Base-by-base conservation (phyloP, 2,888 invertebrate species). In the Oscheius myriophilus region DNA sequence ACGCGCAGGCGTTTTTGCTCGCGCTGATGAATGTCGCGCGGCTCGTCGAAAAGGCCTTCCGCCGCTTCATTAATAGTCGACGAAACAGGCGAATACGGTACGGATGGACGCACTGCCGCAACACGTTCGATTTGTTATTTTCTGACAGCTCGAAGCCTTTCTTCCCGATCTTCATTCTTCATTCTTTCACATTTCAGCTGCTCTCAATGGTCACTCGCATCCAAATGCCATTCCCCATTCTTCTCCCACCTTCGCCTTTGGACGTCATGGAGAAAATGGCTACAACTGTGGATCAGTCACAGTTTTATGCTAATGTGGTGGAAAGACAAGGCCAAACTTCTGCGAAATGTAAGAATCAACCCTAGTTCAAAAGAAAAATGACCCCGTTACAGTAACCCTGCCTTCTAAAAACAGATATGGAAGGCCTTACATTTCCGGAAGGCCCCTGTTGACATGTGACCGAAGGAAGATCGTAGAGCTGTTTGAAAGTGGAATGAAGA, bases 321-420 rank as follows among this genome's bases (percentile, higher is more conserved):
- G 18, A 18, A 2, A 49, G 21, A 18, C 21, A 11, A 49, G 49
- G 23, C 11, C 49, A 18, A 45, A 3, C 2, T 3, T n/a, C 16
- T 7, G n/a, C 18, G 12, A 45, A 18, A 16, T 45, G 45, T n/a
- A 16, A 45, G 18, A 45, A 4, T 45, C 43, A 42, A 12, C 43
- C 16, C 3, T 45, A 9, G 4, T 45, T 16, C 4, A 45, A 9
- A 2, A 45, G 3, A 9, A 9, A 9, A 3, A 16, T 18, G 3
- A 21, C 16, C 18, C 26, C 6, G n/a, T 70, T 80, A 54, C 65
- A 78, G 79, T 71, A 33, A 68, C 79, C 54, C 70, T 71, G 33
- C 74, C 82, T n/a, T 81, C 82, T 0, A 71, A 79, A 23, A 83
- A 83, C 67, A 71, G 82, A 18, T 83, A 83, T 67, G 83, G 83